Conservation (phyloP, 1,140 invertebrate species). For the Zaprionus capensis region DNA sequence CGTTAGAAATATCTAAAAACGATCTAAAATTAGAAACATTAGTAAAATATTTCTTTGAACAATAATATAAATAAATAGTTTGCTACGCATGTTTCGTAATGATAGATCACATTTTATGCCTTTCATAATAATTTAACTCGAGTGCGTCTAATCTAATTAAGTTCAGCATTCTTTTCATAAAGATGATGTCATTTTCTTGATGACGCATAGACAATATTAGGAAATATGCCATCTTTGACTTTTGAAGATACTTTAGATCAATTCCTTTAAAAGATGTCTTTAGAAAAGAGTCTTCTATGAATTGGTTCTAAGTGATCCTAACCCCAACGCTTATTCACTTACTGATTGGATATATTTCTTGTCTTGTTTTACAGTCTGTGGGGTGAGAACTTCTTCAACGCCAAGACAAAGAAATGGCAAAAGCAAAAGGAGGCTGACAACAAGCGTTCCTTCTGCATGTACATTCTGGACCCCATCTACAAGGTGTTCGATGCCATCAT, state of each 20-base stretch:
- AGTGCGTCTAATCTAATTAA: background rate
- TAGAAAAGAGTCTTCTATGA: background rate
- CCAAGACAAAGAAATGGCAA: constrained; percentile 98
- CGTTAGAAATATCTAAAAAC: background rate
- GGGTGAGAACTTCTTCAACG: constrained; percentile 99
- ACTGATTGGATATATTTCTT: background rate
- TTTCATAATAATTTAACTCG: background rate
- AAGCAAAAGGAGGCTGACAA: constrained; percentile 95
- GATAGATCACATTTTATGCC: background rate
- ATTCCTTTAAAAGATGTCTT: background rate
- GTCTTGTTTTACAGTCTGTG: constrained; percentile 86
- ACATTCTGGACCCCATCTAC: constrained; percentile 99
- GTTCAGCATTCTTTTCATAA: background rate
- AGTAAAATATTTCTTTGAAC: background rate
- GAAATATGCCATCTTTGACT: background rate
- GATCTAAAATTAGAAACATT: background rate
- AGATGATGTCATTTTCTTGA: background rate
- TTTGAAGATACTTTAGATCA: background rate
- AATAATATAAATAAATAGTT: background rate
- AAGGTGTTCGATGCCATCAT: constrained; percentile 99
- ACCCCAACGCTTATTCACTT: background rate
- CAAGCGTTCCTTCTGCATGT: constrained; percentile 99
- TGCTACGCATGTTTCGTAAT: background rate
- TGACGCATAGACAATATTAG: background rate
- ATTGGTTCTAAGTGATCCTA: background rate